Percentiles rank a stretch among this genome's conserved stretches.
These are phyloP conservation scores for Tiliacea aurago DNA, from an alignment of 2,888 invertebrate genomes.

Conservation along the genomic window DNA sequence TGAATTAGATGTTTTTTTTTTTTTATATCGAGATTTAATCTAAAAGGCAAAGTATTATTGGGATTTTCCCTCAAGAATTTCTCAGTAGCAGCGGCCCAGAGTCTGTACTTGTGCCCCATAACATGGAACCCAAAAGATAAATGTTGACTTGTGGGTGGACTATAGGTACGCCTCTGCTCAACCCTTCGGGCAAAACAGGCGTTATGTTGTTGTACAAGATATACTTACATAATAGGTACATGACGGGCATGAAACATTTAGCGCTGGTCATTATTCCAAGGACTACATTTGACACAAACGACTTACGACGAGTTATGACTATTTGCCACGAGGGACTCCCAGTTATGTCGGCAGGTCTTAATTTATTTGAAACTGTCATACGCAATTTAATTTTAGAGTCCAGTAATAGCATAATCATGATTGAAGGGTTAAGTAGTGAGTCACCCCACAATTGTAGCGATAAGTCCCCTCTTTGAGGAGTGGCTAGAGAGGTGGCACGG, in stretches of 20 bases:
- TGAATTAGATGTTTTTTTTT: no score
- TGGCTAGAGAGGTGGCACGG: no score
- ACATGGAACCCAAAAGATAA: not conserved
- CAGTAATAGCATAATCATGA: not conserved
- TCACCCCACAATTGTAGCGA: no score
- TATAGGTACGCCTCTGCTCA: not conserved
- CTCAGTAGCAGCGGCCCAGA: not conserved
- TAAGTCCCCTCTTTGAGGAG: no score
- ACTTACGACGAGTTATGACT: constrained; percentile 33
- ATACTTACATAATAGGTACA: not conserved
- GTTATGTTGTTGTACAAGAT: not conserved
- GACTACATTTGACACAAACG: constrained; percentile 26
- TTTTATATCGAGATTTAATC: no score
- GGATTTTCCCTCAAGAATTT: no score
- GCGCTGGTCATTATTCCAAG: constrained; percentile 29
- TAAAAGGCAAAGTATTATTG: no score
- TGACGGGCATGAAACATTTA: constrained; percentile 28
- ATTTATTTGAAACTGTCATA: constrained; percentile 35
- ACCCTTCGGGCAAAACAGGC: no score
- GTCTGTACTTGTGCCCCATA: not conserved
- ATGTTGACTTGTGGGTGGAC: not conserved
- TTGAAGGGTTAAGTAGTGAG: not conserved
- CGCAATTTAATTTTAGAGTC: constrained; percentile 17
- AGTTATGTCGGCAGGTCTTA: constrained; percentile 27
- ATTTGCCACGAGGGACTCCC: constrained; percentile 9